Evolutionary conservation across 2,113 vertebrate genomes (phyloP).

Genomic region (Planiliza haematocheilus): DNA sequence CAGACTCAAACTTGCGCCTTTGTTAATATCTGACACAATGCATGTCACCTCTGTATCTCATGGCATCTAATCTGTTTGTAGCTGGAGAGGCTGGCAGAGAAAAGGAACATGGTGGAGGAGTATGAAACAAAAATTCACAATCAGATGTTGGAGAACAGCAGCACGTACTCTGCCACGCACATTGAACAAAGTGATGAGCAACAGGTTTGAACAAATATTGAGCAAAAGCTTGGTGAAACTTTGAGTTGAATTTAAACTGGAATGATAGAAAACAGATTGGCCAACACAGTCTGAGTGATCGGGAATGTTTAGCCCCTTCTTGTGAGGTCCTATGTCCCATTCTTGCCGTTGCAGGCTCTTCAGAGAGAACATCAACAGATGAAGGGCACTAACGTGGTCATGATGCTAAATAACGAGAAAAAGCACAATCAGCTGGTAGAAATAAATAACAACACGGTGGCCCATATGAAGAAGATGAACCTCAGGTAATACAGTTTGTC

Average conservation of each 20-base stretch:
- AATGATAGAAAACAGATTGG: no score
- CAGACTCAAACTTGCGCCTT: not conserved
- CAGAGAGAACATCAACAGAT: conserved; percentile 83
- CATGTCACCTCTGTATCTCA: not conserved
- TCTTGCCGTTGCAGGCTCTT: conserved; percentile 73
- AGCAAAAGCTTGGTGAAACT: no score
- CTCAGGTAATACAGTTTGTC: conserved; percentile 75
- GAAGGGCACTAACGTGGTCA: conserved; percentile 70
- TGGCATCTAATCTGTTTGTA: conserved; percentile 46
- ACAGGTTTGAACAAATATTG: conserved; percentile 80
- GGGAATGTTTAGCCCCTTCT: not conserved
- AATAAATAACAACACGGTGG: conserved; percentile 75
- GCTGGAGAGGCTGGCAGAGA: conserved; percentile 80
- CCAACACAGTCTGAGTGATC: no score
- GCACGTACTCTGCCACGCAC: conserved; percentile 80
- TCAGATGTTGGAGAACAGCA: conserved; percentile 75
- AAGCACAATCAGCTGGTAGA: conserved; percentile 29
- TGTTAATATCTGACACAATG: not conserved
- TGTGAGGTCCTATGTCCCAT: no score
- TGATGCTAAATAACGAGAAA: not conserved
- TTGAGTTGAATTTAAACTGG: no score
- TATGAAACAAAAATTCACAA: conserved; percentile 79
- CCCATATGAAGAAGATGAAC: conserved; percentile 82
- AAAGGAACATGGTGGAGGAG: conserved; percentile 81
- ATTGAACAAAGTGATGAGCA: conserved; percentile 80